These are phyloP conservation scores for Balaeniceps rex DNA, from an alignment of 2,113 vertebrate genomes.

Conservation along the genomic window DNA sequence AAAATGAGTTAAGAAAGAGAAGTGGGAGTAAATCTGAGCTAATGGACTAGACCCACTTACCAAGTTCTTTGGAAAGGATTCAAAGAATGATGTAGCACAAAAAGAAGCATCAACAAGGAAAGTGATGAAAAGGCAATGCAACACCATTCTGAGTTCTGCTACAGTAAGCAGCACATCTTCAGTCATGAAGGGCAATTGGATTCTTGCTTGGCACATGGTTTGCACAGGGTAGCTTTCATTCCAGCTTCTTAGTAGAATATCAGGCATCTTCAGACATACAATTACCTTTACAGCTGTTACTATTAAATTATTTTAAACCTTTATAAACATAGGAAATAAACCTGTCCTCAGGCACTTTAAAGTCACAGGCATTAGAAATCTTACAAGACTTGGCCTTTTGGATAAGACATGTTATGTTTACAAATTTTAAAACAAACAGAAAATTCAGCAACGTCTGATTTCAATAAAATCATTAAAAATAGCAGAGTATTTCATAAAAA, in stretches of 20 bases:
- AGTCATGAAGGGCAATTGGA: not conserved
- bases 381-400: not conserved
- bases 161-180: not conserved
- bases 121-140: not conserved
- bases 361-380: not conserved
- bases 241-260: not conserved
- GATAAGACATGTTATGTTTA: not conserved
- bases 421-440: not conserved
- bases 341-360: not conserved
- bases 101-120: not conserved
- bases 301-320: not conserved
- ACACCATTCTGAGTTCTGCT: not conserved
- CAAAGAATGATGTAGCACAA: not conserved
- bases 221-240: not conserved
- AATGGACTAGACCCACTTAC: not conserved
- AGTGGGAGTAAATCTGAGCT: not conserved
- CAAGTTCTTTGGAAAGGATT: not conserved
- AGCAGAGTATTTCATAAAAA: not conserved
- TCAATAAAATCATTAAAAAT: not conserved
- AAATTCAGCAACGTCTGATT: not conserved
- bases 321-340: not conserved
- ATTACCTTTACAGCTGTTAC: not conserved
- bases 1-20: not conserved
- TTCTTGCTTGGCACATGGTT: not conserved
- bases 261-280: not conserved